Evolutionary conservation across 2,113 vertebrate genomes (phyloP), one percentile per base, ranked within the genome.

Genomic region (Halichoerus grypus): DNA sequence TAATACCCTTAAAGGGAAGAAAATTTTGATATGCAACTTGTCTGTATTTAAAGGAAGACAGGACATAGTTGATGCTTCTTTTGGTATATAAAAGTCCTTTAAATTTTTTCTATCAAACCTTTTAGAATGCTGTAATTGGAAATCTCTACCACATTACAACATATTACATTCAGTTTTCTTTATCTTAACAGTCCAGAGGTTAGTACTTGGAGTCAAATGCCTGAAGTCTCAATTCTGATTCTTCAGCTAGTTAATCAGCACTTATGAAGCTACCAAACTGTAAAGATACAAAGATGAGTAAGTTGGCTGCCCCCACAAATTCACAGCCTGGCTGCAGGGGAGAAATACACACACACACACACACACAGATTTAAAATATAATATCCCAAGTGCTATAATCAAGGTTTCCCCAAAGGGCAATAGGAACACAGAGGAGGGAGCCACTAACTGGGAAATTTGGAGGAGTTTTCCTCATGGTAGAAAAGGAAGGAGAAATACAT

Each of bases 71-170:
- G 79, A 36, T 57, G 24, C 33, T 91, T 94, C 39, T 49, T 26
- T 74, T 46, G n/a, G 31, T 22, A 12, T 88, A 65, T 55, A 88
- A 90, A 97, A 86, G 72, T 82, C 28, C 21, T 46, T 42, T 21
- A 10, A 82, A 55, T 65, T 63, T 51, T 88, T 89, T 69, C n/a
- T 57, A 63, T 63, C 42, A 81, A 91, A 88, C 21, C 16, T 86
- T 79, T 91, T 46, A 91, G 53, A 81, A 91, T 79, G 49, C 57
- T 94, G n/a, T 59, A 77, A 83, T 16, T 95, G 85, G 72, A 71
- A 63, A 49, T 79, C 22, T 76, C 71, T 46, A 91, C 33, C 4
- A 28, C 5, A 26, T 74, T 42, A 18, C 36, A 67, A 18, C 4
- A 13, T 14, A 65, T 88, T 82, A 67, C 67, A 61, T 82, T 67